phyloP scores from a whole-genome alignment of 2,797 vertebrate genomes.

The Gallirallus australis region DNA sequence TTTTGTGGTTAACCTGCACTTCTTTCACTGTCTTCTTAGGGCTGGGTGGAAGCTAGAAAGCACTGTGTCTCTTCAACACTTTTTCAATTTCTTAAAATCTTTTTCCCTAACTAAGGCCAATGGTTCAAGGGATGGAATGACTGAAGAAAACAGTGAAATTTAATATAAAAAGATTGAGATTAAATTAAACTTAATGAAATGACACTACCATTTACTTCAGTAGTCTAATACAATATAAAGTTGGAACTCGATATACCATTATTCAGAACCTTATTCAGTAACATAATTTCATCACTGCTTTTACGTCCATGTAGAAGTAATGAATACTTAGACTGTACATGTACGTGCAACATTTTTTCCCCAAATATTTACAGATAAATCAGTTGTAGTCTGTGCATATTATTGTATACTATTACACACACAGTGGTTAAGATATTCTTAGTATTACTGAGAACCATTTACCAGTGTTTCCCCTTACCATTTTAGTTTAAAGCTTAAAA shows the following conservation, averaged over 20 bases:
- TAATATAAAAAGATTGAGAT: neutral
- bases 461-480: neutral
- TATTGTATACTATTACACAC: neutral
- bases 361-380: neutral
- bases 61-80: neutral
- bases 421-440: neutral
- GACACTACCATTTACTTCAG: neutral
- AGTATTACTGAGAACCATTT: neutral
- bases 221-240: neutral
- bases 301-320: neutral
- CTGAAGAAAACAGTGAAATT: neutral
- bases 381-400: neutral
- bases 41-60: neutral
- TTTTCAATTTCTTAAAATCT: neutral
- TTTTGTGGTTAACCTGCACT: neutral
- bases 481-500: neutral
- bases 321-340: neutral
- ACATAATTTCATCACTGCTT: neutral
- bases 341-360: neutral
- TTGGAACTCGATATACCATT: neutral
- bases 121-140: neutral
- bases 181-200: neutral
- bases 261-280: neutral
- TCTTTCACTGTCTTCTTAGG: neutral
- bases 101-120: neutral